A percentile compares a stretch with the other conserved stretches of the same genome.
Evolutionary conservation across 2,888 invertebrate genomes (phyloP).

Genomic region (Linyphia triangularis): DNA sequence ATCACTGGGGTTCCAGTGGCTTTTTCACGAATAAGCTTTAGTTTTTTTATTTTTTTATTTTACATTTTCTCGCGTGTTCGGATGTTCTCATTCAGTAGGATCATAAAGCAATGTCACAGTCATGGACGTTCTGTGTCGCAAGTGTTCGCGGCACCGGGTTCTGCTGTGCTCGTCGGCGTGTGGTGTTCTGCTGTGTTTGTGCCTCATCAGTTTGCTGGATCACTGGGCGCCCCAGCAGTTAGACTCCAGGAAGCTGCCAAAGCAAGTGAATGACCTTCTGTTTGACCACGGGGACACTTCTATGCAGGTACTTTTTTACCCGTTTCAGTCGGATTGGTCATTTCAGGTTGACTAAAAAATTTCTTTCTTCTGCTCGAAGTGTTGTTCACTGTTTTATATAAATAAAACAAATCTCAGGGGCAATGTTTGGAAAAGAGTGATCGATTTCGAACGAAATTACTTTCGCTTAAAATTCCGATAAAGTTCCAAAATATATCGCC

Average conservation of each 20-base stretch:
- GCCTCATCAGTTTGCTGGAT: constrained; percentile 45
- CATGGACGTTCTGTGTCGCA: constrained; percentile 40
- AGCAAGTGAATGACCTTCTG: constrained; percentile 57
- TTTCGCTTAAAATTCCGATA: too few species aligned
- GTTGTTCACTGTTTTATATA: too few species aligned
- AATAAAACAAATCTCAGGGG: too few species aligned
- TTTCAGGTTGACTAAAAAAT: too few species aligned
- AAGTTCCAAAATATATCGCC: too few species aligned
- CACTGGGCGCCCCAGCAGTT: constrained; percentile 30
- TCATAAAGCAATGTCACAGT: neutral
- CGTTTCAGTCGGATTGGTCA: too few species aligned
- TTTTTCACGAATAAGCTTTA: neutral
- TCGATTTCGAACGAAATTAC: too few species aligned
- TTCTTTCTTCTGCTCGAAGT: too few species aligned
- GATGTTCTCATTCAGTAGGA: neutral
- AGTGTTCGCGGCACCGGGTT: constrained; percentile 28
- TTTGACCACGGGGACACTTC: neutral
- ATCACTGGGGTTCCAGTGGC: constrained; percentile 31
- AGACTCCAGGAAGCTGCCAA: neutral
- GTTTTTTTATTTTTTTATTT: neutral
- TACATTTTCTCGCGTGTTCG: neutral
- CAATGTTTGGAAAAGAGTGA: too few species aligned
- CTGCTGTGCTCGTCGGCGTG: constrained; percentile 2
- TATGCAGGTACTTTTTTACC: too few species aligned
- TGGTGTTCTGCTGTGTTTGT: constrained; percentile 28